These are phyloP conservation scores for Cydia amplana DNA, from an alignment of 1,140 invertebrate genomes.

Conservation along the genomic window DNA sequence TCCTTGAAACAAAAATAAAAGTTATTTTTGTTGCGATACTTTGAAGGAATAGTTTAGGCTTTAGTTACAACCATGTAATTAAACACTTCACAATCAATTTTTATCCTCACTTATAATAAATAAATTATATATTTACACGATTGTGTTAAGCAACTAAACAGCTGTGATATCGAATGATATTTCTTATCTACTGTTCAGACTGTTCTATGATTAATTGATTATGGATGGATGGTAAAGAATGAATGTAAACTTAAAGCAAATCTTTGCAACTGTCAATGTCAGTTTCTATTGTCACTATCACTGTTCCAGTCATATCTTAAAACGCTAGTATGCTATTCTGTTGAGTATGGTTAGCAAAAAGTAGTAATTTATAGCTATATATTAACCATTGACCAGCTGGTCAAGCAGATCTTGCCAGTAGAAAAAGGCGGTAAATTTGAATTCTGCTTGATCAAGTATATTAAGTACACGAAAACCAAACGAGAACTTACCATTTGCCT, in stretches of 20 bases:
- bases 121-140: not conserved
- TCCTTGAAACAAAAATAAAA: conserved; percentile 18
- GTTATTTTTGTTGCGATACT: not conserved
- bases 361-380: too few relatives aligned
- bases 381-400: too few relatives aligned
- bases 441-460: too few relatives aligned
- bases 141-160: conserved; percentile 9
- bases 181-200: not conserved
- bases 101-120: not conserved
- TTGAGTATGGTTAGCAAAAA: not conserved
- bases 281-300: not conserved
- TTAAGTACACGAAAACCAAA: conserved; percentile 20
- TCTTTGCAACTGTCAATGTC: not conserved
- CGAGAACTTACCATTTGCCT: conserved; percentile 56
- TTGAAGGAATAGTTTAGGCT: not conserved
- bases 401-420: too few relatives aligned
- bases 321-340: not conserved
- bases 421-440: too few relatives aligned
- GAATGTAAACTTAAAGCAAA: too few relatives aligned
- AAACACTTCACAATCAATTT: conserved; percentile 2
- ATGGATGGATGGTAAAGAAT: not conserved
- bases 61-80: not conserved
- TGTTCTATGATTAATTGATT: not conserved
- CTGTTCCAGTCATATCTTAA: conserved; percentile 8
- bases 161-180: not conserved